A percentile compares a stretch with the other conserved stretches of the same genome.
phyloP scores from a whole-genome alignment of 2,888 invertebrate genomes.

The Melieria picta region DNA sequence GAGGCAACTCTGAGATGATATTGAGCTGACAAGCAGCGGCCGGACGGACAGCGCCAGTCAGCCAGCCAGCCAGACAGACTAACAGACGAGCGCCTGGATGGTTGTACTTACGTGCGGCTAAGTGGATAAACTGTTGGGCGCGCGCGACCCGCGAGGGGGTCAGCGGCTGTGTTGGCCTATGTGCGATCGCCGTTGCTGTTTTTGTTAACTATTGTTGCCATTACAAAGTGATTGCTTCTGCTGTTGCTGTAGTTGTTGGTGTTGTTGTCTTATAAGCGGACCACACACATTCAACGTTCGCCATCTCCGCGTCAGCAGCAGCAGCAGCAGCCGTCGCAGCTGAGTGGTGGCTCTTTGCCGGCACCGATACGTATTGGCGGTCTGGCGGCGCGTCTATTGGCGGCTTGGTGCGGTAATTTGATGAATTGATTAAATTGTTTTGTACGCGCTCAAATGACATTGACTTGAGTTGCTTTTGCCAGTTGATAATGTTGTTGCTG shows the following conservation, averaged over 20 bases:
- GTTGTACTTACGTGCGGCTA: background rate
- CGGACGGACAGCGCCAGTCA: background rate
- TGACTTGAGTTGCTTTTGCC: constrained; percentile 26
- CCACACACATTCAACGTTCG: constrained; percentile 7
- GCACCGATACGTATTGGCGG: background rate
- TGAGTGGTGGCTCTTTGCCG: background rate
- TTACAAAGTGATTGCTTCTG: no score
- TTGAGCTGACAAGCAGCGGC: constrained; percentile 28
- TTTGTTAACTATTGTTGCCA: no score
- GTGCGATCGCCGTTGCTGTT: background rate
- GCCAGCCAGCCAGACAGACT: no score
- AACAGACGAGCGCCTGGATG: background rate
- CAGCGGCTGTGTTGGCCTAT: background rate
- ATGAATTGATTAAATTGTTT: constrained; percentile 41
- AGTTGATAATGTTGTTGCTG: constrained; percentile 19
- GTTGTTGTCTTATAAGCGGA: constrained; percentile 14
- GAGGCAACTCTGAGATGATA: constrained; percentile 38
- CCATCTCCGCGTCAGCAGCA: background rate
- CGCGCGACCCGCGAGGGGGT: background rate
- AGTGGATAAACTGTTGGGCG: background rate
- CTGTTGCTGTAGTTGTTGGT: background rate
- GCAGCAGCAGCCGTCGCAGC: background rate
- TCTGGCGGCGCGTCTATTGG: background rate
- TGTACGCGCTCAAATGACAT: constrained; percentile 30
- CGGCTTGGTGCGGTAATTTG: constrained; percentile 23